A percentile compares a stretch with the other conserved stretches of the same genome.
Evolutionary conservation across 2,797 vertebrate genomes (phyloP).

Genomic region (Manis crassicaudata): DNA sequence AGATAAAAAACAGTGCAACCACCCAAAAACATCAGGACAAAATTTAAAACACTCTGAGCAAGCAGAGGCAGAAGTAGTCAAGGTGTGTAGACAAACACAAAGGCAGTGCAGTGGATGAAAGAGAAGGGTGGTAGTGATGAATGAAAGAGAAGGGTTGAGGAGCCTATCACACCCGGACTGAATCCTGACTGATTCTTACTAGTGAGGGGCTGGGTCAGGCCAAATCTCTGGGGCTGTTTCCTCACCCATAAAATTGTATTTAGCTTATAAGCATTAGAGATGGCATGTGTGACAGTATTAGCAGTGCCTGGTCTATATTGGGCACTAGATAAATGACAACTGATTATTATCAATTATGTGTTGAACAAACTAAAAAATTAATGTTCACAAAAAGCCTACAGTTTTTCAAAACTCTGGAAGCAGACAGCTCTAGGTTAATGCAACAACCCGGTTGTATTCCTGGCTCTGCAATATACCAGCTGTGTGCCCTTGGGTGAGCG

Average conservation of each 20-base stretch:
- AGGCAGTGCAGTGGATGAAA: neutral
- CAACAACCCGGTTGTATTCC: neutral
- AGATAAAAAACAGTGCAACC: neutral
- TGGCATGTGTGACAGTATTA: neutral
- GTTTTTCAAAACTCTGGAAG: neutral
- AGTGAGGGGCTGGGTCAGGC: neutral
- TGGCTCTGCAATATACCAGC: neutral
- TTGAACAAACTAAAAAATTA: neutral
- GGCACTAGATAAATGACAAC: neutral
- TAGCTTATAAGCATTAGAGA: neutral
- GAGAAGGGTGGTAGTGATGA: too few species aligned
- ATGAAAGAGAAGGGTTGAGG: neutral
- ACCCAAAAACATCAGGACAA: neutral
- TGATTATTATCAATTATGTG: neutral
- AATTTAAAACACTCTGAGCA: neutral
- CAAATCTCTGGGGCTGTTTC: neutral
- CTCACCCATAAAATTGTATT: neutral
- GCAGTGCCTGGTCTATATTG: neutral
- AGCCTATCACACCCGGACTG: too few species aligned
- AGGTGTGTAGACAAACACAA: neutral
- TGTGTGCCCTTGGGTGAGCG: neutral
- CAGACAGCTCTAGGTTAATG: neutral
- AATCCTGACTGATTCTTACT: neutral
- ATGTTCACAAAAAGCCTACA: neutral
- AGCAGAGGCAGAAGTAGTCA: neutral